phyloP scores from a whole-genome alignment of 2,797 vertebrate genomes.

The Argyrosomus regius region DNA sequence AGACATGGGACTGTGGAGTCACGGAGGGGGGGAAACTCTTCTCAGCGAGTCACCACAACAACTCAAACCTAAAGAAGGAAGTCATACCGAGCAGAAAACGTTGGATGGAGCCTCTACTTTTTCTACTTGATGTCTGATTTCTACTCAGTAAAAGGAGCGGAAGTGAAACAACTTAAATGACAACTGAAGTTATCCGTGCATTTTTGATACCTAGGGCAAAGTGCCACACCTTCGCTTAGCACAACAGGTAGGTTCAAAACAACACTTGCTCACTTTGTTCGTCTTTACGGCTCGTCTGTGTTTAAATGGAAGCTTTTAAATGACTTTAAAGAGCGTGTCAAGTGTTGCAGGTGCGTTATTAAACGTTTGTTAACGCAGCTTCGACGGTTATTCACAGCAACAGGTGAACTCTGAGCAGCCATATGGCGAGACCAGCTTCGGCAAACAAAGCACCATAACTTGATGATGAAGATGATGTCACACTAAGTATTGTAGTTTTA shows the following conservation, averaged over 20 bases:
- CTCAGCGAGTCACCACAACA: constrained; percentile 50
- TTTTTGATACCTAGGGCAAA: constrained; percentile 81
- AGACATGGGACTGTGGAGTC: constrained; percentile 80
- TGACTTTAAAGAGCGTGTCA: neutral
- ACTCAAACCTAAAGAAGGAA: constrained; percentile 23
- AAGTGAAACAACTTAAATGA: constrained; percentile 75
- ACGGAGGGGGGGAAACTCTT: constrained; percentile 66
- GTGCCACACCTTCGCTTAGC: constrained; percentile 84
- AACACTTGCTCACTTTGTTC: accelerated
- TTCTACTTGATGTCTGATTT: neutral
- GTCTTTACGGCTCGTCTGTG: accelerated
- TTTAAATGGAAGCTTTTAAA: neutral
- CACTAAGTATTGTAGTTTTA: neutral
- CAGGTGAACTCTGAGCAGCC: constrained; percentile 51
- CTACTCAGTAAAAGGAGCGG: constrained; percentile 19
- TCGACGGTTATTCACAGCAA: constrained; percentile 6
- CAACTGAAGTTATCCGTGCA: constrained; percentile 64
- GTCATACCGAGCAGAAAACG: neutral
- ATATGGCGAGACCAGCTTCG: constrained; percentile 48
- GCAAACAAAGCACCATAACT: neutral
- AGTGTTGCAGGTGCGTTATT: neutral
- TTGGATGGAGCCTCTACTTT: constrained; percentile 5
- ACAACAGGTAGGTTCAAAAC: constrained; percentile 81
- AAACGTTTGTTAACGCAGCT: neutral
- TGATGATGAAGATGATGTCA: no score